phyloP scores from a whole-genome alignment of 2,797 vertebrate species.

The Xyrichtys novacula region DNA sequence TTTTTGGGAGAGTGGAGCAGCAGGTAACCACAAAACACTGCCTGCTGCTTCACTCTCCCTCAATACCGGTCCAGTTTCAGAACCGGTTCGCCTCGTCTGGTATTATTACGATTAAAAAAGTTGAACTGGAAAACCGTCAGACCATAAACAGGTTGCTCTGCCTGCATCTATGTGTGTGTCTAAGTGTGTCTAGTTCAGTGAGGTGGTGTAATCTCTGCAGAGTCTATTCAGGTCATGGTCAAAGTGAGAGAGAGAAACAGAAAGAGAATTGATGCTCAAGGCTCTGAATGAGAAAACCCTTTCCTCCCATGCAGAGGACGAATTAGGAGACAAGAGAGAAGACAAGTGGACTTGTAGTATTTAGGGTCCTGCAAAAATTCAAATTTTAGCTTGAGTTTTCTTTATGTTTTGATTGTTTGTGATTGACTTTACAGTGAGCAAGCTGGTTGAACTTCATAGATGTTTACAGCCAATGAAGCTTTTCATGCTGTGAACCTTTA shows the following conservation, averaged over 20 bases:
- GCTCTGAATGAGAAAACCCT: constrained; percentile 52
- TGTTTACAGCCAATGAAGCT: no score
- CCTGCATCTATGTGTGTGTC: constrained; percentile 57
- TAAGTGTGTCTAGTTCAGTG: constrained; percentile 82
- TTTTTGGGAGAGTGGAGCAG: no score
- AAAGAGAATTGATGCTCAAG: constrained; percentile 13
- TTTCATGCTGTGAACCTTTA: not conserved
- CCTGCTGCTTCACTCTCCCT: no score
- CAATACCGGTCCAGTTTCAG: no score
- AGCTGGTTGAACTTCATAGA: no score
- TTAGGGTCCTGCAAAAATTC: no score
- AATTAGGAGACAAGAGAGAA: constrained; percentile 1
- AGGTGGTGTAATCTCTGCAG: constrained; percentile 72
- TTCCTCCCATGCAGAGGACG: constrained; percentile 29
- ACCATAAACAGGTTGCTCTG: constrained; percentile 16
- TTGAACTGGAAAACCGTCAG: constrained; percentile 44
- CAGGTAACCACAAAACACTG: no score
- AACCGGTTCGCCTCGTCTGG: no score
- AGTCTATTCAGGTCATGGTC: constrained; percentile 83
- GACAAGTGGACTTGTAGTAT: not conserved
- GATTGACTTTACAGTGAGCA: no score
- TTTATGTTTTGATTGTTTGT: no score
- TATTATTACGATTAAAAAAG: not conserved
- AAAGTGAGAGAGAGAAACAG: constrained; percentile 47
- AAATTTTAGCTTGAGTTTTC: no score